Evolutionary conservation across 2,888 invertebrate genomes (phyloP), one percentile per base, ranked within the genome.

Genomic region (Thalpophila matura): DNA sequence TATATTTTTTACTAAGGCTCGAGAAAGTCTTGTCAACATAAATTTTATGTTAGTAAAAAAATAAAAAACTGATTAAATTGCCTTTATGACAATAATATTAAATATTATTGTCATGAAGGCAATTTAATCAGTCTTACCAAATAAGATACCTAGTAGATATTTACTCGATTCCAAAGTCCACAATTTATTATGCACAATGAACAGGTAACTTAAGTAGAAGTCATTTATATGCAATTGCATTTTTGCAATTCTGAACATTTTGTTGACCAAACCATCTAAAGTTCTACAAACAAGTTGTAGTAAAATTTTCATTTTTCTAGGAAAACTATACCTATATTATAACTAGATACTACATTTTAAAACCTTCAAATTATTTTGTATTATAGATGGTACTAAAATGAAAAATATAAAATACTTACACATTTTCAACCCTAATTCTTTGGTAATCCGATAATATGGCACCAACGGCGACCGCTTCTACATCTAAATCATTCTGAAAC

Each of bases 401-500:
- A 46, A 29, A 12, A 27, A 43, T 1, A 3, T 6, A 10, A 14
- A 42, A 33, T 88, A 96, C 98, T 97, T 97, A 98, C 97, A 99
- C 99, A 97, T 99, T 98, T 96, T 99, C 99, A 74, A 99, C 99
- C 85, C 99, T 96, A 85, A 99, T 96, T 93, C 99, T 97, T 96
- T 99, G 99, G 95, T 99, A 99, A 95, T 99, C 99, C 64, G 99
- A 99, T 81, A 99, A 95, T 89, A 99, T 99, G 74, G 99, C 99
- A 77, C 99, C 99, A 76, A 98, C 98, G 66, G 99, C 98, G 42
- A 99, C 99, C 56, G 98, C 99, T 87, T 99, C 98, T 87, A 98
- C 95, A 81, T 96, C 95, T 79, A 97, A 95, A 89, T 96, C 96
- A 85, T 96, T 95, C 96, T 97, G 85, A 79, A 95, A 95, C 83